phyloP scores from a whole-genome alignment of 2,888 invertebrate species.

The Lobophora halterata region DNA sequence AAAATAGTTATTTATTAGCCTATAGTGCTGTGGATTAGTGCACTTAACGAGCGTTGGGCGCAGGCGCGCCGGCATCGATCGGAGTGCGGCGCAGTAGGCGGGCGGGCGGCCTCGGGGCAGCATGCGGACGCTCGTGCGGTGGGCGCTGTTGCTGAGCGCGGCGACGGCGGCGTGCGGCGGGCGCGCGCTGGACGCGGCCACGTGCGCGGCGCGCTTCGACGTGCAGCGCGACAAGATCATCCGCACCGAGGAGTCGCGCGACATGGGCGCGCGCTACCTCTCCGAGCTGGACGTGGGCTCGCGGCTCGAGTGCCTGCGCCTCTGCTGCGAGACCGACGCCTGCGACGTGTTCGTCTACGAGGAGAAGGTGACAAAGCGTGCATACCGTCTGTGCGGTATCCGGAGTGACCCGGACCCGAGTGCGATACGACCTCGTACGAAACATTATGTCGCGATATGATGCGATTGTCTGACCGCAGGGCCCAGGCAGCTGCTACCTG shows the following conservation, averaged over 20 bases:
- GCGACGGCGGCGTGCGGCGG: slow-evolving; percentile 50
- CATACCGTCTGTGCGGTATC: neutral
- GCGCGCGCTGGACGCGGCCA: slow-evolving; percentile 82
- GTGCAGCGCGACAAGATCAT: slow-evolving; percentile 94
- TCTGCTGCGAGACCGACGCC: slow-evolving; percentile 92
- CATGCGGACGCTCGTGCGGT: slow-evolving; percentile 34
- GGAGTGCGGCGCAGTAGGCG: slow-evolving; percentile 10
- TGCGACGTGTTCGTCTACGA: slow-evolving; percentile 97
- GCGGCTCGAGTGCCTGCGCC: slow-evolving; percentile 89
- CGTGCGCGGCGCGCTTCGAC: slow-evolving; percentile 89
- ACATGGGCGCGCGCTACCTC: slow-evolving; percentile 93
- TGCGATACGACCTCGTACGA: too few species aligned
- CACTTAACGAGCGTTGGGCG: too few species aligned
- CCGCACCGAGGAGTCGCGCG: slow-evolving; percentile 92
- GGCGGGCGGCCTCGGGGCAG: neutral
- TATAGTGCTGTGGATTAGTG: too few species aligned
- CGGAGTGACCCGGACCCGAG: neutral
- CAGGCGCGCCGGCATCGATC: slow-evolving; percentile 8
- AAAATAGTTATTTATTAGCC: too few species aligned
- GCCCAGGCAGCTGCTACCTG: slow-evolving; percentile 92
- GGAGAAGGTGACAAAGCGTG: slow-evolving; percentile 85
- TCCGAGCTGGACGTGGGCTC: slow-evolving; percentile 91
- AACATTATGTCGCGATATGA: neutral
- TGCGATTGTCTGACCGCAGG: slow-evolving; percentile 74
- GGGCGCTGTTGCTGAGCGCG: slow-evolving; percentile 42